Conservation (phyloP, 2,113 vertebrate species). For the Manacus vitellinus region DNA sequence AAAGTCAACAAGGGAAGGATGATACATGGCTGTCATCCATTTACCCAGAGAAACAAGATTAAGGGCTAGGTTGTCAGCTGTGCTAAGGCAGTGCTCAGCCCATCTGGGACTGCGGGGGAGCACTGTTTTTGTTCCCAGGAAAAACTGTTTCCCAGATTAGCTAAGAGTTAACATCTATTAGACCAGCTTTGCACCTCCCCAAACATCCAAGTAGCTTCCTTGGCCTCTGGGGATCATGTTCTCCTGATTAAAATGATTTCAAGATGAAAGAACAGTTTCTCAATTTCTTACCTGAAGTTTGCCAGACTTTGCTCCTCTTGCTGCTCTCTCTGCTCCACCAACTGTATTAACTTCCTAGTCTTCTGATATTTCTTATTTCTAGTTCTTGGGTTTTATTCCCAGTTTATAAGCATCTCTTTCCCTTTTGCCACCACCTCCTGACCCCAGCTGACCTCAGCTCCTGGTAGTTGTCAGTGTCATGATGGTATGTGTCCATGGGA, state of each 20-base stretch:
- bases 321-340: not conserved
- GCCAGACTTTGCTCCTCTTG: not conserved
- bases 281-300: not conserved
- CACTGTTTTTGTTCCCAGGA: not conserved
- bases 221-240: not conserved
- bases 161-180: not conserved
- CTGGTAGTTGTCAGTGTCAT: not conserved
- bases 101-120: not conserved
- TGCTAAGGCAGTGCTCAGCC: not conserved
- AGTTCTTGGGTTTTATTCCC: not conserved
- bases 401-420: not conserved
- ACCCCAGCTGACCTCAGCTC: not conserved
- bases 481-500: not conserved
- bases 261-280: not conserved
- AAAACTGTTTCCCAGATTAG: not conserved
- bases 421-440: not conserved
- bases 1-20: constrained; percentile 28
- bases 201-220: not conserved
- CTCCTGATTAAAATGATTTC: not conserved
- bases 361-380: not conserved
- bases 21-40: not conserved
- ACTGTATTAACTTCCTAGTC: not conserved
- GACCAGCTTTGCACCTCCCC: not conserved
- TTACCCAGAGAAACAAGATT: not conserved
- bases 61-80: constrained; percentile 25